Percentiles rank a stretch among this genome's conserved stretches.
Conservation (phyloP, 1,140 invertebrate genomes). For the Myzus persicae region DNA sequence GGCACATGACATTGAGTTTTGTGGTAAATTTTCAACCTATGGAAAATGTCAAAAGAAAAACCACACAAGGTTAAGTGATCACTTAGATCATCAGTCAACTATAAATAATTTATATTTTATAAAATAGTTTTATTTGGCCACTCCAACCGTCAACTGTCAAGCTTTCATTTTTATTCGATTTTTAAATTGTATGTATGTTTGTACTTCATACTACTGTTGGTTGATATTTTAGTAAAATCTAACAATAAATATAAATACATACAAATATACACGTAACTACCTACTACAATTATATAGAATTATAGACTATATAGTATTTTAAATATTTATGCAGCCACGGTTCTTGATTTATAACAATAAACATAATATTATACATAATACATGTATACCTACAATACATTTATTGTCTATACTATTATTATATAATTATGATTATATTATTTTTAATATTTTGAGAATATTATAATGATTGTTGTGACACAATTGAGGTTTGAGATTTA, state of each 20-base stretch:
- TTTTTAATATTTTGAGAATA: neutral
- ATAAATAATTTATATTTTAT: constrained; percentile 33
- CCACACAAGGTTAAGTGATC: constrained; percentile 6
- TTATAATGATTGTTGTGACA: neutral
- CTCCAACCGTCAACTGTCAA: neutral
- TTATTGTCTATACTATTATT: neutral
- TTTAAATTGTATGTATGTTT: neutral
- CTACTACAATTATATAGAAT: neutral
- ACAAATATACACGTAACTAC: neutral
- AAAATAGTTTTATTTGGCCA: neutral
- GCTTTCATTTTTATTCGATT: neutral
- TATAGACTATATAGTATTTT: too few species aligned
- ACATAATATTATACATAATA: neutral
- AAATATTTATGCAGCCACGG: neutral
- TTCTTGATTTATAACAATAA: neutral
- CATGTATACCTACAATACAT: neutral
- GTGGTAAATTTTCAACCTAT: constrained; percentile 21
- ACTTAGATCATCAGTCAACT: neutral
- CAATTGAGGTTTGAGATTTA: neutral
- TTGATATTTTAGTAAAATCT: neutral
- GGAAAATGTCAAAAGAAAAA: neutral
- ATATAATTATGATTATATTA: neutral
- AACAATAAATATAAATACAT: neutral
- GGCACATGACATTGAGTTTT: neutral
- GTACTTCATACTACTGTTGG: neutral